A percentile compares a stretch with the other conserved stretches of the same genome.
Conservation (phyloP, 64 coral and sea anemone genomes). For the Montipora sp. region DNA sequence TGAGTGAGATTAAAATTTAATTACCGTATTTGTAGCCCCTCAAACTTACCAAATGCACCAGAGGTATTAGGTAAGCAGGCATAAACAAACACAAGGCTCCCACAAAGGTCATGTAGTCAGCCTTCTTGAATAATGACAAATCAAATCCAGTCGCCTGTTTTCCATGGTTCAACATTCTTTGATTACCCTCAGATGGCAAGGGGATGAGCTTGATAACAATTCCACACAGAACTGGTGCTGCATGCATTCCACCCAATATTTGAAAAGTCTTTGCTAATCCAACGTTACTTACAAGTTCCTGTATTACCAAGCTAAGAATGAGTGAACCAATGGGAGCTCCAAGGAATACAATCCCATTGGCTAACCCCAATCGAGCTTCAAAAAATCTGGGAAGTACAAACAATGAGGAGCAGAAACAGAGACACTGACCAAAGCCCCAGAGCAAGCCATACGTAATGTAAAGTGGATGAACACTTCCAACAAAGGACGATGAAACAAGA, state of each 20-base stretch:
- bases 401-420: neutral
- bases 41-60: constrained; percentile 55
- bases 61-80: constrained; percentile 8
- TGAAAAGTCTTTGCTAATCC: constrained; percentile 35
- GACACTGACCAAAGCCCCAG: constrained; percentile 16
- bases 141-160: constrained; percentile 18
- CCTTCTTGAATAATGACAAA: constrained; percentile 34
- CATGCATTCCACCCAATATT: constrained; percentile 48
- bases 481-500: constrained; percentile 54
- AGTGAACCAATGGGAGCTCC: constrained; percentile 38
- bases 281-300: neutral
- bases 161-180: neutral
- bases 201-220: neutral
- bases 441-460: constrained; percentile 53
- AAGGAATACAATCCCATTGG: constrained; percentile 19
- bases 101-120: constrained; percentile 3
- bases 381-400: constrained; percentile 40
- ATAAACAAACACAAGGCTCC: constrained; percentile 13
- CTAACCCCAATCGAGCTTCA: neutral
- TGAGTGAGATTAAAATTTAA: no score
- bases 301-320: constrained; percentile 9
- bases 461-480: constrained; percentile 37
- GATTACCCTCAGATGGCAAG: neutral
- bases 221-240: constrained; percentile 4
- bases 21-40: no score